These are phyloP conservation scores for Pao palembangensis DNA, from an alignment of 2,113 vertebrate species.

Conservation along the genomic window DNA sequence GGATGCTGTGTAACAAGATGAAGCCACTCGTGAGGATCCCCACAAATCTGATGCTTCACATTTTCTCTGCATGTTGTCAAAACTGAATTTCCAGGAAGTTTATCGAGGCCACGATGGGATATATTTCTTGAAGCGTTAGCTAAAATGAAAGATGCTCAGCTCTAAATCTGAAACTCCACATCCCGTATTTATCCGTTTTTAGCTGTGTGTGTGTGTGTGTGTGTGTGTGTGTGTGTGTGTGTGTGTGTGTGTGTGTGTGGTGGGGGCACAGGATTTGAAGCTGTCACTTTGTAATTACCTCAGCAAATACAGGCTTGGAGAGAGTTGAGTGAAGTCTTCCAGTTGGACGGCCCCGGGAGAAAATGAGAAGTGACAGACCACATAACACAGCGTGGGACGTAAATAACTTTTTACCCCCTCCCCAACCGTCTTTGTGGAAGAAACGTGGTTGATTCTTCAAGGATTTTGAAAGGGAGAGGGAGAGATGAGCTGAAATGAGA, in stretches of 20 bases:
- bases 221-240: constrained; percentile 15
- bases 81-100: background rate
- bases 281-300: constrained; percentile 73
- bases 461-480: constrained; percentile 59
- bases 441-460: constrained; percentile 57
- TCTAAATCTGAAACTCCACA: constrained; percentile 8
- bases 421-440: constrained; percentile 31
- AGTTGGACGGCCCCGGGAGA: constrained; percentile 57
- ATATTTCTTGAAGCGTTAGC: constrained; percentile 9
- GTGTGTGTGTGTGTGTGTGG: constrained; percentile 16
- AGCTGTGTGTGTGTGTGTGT: constrained; percentile 14
- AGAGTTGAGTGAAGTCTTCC: constrained; percentile 64
- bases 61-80: constrained; percentile 7
- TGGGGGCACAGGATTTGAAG: constrained; percentile 50
- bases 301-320: constrained; percentile 66
- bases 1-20: too few relatives aligned
- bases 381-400: constrained; percentile 67
- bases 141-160: constrained; percentile 13
- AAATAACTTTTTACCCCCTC: constrained; percentile 62
- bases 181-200: constrained; percentile 7
- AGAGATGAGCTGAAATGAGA: constrained; percentile 64
- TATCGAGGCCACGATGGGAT: background rate
- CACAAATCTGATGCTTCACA: constrained; percentile 8
- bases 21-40: constrained; percentile 1
- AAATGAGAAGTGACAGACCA: constrained; percentile 73